phyloP scores from a whole-genome alignment of 2,888 invertebrate species.

The Lumbricus terrestris region DNA sequence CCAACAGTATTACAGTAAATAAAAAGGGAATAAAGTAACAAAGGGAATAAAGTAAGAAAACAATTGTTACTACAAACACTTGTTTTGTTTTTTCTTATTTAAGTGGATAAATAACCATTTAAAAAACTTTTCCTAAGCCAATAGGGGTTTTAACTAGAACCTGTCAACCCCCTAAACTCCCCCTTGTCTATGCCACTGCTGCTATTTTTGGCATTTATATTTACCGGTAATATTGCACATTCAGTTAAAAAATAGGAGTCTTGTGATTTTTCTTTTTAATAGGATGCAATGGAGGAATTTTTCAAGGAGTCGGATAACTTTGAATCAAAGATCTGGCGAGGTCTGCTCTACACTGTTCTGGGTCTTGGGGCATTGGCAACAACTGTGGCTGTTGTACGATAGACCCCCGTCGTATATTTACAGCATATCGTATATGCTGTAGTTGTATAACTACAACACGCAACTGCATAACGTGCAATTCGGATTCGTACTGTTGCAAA shows the following conservation, averaged over 20 bases:
- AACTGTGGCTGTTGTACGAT: conserved; percentile 41
- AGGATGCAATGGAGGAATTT: conserved; percentile 54
- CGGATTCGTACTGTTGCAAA: neutral
- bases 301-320: conserved; percentile 52
- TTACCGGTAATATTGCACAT: neutral
- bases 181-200: no score
- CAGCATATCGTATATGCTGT: neutral
- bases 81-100: no score
- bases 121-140: no score
- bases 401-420: no score
- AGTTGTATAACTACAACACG: neutral
- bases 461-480: neutral
- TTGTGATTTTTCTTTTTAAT: conserved; percentile 34
- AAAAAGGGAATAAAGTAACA: no score
- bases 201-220: no score
- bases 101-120: no score
- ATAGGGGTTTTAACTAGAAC: no score
- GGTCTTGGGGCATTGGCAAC: conserved; percentile 55
- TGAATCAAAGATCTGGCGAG: conserved; percentile 54
- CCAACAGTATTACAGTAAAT: no score
- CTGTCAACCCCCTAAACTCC: no score
- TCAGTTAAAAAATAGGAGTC: conserved; percentile 5
- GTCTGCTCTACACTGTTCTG: conserved; percentile 52
- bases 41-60: no score
- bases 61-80: no score